Conservation (phyloP, 1,140 invertebrate genomes). For the Bilobella aurantiaca region DNA sequence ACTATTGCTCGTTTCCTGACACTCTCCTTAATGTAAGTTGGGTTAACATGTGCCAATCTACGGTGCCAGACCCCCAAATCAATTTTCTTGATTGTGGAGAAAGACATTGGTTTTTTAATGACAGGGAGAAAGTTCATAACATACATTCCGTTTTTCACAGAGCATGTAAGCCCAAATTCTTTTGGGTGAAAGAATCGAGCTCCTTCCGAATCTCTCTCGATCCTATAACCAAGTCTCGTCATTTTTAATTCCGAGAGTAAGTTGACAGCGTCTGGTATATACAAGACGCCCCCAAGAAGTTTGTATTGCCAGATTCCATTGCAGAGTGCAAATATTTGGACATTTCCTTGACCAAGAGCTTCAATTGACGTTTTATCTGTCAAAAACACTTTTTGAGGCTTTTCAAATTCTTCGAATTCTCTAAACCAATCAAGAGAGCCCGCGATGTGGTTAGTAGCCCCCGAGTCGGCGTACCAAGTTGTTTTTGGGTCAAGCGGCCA, state of each 20-base stretch:
- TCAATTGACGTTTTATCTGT: not conserved
- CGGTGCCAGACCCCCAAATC: not conserved
- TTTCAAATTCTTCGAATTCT: not conserved
- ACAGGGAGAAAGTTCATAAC: not conserved
- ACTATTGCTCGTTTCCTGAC: not conserved
- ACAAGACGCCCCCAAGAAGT: not conserved
- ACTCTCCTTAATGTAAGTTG: not conserved
- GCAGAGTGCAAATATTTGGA: not conserved
- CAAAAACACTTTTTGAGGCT: not conserved
- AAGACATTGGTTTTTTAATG: not conserved
- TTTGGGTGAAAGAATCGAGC: not conserved
- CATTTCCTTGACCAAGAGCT: not conserved
- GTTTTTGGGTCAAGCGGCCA: not conserved
- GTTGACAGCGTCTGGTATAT: not conserved
- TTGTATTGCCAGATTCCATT: too few species aligned
- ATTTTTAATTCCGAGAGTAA: not conserved
- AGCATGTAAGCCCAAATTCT: not conserved
- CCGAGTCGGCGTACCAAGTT: slow-evolving; percentile 14
- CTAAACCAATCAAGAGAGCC: not conserved
- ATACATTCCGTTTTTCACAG: not conserved
- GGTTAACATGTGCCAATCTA: not conserved
- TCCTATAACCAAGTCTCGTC: not conserved
- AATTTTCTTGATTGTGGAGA: not conserved
- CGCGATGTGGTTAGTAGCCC: not conserved
- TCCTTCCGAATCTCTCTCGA: not conserved